Evolutionary conservation across 2,888 invertebrate species (phyloP).

Genomic region (Hermaeophaga mercurialis): DNA sequence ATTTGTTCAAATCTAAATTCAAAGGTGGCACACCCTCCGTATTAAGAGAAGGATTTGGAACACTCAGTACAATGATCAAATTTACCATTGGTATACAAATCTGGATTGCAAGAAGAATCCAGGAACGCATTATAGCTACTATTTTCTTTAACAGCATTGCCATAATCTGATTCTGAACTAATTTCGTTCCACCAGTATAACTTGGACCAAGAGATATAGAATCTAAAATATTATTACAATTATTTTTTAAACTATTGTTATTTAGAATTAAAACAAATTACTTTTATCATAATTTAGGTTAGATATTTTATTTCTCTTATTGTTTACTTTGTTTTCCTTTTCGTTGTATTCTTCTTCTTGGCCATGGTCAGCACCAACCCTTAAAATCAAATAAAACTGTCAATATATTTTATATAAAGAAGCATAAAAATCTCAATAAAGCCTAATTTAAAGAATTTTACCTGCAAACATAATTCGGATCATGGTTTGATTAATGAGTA

Average conservation of each 20-base stretch:
- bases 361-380: conserved; percentile 47
- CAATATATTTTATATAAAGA: no score
- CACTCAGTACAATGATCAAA: conserved; percentile 66
- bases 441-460: no score
- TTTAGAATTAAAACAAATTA: not conserved
- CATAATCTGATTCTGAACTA: conserved; percentile 48
- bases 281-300: not conserved
- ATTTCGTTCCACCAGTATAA: conserved; percentile 8
- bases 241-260: no score
- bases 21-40: conserved; percentile 61
- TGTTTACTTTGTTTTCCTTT: conserved; percentile 21
- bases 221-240: no score
- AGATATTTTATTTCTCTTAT: not conserved
- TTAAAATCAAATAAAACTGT: conserved; percentile 15
- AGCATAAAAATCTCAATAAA: no score
- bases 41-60: conserved; percentile 42
- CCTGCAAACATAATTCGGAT: no score
- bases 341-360: conserved; percentile 40
- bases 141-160: conserved; percentile 55
- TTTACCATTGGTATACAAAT: conserved; percentile 71
- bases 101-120: conserved; percentile 68
- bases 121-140: conserved; percentile 64
- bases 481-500: no score
- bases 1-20: conserved; percentile 61
- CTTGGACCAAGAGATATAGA: conserved; percentile 6